Conservation (phyloP, 2,113 vertebrate species). For the Hippocampus barbouri region DNA sequence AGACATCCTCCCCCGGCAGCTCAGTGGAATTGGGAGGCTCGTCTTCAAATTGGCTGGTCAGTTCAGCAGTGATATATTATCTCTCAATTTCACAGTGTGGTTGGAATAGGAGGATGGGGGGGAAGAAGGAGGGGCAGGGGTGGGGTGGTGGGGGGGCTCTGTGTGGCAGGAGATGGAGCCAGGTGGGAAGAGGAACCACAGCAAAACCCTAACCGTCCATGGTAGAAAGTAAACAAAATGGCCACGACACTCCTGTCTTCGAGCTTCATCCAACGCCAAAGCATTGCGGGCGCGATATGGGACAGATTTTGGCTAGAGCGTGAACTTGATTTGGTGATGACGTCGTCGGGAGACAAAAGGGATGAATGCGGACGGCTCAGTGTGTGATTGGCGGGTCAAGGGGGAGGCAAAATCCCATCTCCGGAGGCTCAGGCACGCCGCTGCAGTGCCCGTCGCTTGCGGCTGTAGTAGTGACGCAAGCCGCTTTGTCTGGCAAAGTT, state of each 20-base stretch:
- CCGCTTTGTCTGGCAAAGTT: constrained; percentile 98
- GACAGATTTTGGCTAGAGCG: constrained; percentile 49
- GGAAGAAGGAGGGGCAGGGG: neutral
- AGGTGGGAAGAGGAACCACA: constrained; percentile 53
- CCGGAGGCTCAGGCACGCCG: constrained; percentile 77
- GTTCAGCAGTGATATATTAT: constrained; percentile 68
- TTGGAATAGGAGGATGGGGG: constrained; percentile 48
- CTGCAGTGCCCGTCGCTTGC: constrained; percentile 93
- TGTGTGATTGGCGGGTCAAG: constrained; percentile 65
- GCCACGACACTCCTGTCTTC: constrained; percentile 54
- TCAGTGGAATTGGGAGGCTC: constrained; percentile 55
- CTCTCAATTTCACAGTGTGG: constrained; percentile 75
- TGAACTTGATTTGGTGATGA: constrained; percentile 55
- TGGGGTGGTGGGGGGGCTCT: no score
- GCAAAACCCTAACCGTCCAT: constrained; percentile 58
- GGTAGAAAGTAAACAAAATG: constrained; percentile 59
- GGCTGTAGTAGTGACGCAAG: constrained; percentile 95
- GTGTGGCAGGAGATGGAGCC: constrained; percentile 19
- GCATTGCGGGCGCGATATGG: constrained; percentile 40
- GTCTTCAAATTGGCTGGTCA: constrained; percentile 56
- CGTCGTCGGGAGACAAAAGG: constrained; percentile 47
- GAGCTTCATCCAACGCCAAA: constrained; percentile 55
- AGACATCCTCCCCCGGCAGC: constrained; percentile 45
- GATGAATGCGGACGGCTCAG: constrained; percentile 42
- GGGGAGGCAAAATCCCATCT: constrained; percentile 57